A percentile compares a stretch with the other conserved stretches of the same genome.
phyloP scores from a whole-genome alignment of 2,888 invertebrate genomes.

The Conus canariensis region DNA sequence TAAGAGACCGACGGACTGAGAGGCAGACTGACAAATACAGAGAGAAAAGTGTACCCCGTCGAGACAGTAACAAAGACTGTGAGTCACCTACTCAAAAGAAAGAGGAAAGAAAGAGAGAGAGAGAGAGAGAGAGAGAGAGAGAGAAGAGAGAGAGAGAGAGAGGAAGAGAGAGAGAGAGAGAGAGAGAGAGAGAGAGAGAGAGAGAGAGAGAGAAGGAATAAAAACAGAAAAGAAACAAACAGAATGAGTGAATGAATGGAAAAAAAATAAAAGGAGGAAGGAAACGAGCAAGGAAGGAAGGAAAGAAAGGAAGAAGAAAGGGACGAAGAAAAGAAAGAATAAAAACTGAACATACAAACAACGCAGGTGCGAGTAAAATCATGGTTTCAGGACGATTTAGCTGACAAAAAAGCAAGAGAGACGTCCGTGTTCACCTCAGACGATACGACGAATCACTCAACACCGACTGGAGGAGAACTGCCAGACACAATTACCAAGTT shows the following conservation, averaged over 20 bases:
- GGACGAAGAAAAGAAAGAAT: neutral
- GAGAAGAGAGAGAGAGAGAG: neutral
- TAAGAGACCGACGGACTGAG: neutral
- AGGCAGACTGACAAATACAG: neutral
- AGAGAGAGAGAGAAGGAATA: neutral
- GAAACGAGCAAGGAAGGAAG: neutral
- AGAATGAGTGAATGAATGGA: conserved; percentile 7
- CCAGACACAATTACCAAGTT: too few species aligned
- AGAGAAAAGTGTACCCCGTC: neutral
- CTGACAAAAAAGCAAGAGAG: neutral
- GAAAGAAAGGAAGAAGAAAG: neutral
- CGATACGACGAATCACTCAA: too few species aligned
- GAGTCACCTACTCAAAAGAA: neutral
- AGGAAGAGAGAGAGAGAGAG: neutral
- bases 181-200: conserved; percentile 25
- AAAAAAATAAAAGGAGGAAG: conserved; percentile 3
- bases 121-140: conserved; percentile 28
- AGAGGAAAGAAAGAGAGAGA: conserved; percentile 16
- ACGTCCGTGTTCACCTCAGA: too few species aligned
- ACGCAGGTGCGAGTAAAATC: neutral
- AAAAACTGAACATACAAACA: neutral
- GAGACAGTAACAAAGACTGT: neutral
- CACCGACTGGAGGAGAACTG: too few species aligned
- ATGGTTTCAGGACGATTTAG: too few species aligned
- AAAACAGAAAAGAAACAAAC: neutral